phyloP scores from a whole-genome alignment of 2,113 vertebrate species.

The Oncorhynchus masou region DNA sequence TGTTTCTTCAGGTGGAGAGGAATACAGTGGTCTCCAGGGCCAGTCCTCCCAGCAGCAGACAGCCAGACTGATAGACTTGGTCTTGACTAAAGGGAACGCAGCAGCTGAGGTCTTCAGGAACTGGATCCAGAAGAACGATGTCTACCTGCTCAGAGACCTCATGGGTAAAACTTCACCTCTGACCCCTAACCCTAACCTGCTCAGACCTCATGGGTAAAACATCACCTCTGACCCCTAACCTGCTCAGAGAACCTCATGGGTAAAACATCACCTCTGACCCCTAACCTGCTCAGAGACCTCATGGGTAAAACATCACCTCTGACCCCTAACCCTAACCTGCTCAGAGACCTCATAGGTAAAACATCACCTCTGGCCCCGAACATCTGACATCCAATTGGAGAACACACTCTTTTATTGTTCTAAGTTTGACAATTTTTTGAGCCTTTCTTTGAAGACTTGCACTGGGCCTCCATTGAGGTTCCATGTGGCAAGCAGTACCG shows the following conservation, averaged over 20 bases:
- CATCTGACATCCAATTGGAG: too few relatives aligned
- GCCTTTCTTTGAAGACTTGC: too few relatives aligned
- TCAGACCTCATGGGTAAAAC: slow-evolving; percentile 87
- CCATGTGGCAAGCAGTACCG: too few relatives aligned
- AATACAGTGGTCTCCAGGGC: slow-evolving; percentile 85
- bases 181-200: slow-evolving; percentile 59
- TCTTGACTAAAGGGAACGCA: slow-evolving; percentile 89
- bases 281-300: slow-evolving; percentile 81
- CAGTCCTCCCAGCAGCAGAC: slow-evolving; percentile 88
- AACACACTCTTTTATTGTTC: too few relatives aligned
- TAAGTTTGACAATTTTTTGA: too few relatives aligned
- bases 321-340: slow-evolving; percentile 50
- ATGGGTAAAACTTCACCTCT: slow-evolving; percentile 80
- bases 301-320: slow-evolving; percentile 79
- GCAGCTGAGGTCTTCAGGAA: slow-evolving; percentile 90
- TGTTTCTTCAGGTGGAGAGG: slow-evolving; percentile 69
- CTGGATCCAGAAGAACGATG: slow-evolving; percentile 87
- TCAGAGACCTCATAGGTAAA: slow-evolving; percentile 90
- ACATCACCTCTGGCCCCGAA: slow-evolving; percentile 12
- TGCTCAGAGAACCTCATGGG: slow-evolving; percentile 77
- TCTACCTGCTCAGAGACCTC: slow-evolving; percentile 85
- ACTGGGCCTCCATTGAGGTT: too few relatives aligned
- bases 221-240: slow-evolving; percentile 22
- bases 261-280: slow-evolving; percentile 60
- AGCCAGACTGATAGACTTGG: slow-evolving; percentile 85